These are phyloP conservation scores for Chesias legatella DNA, from an alignment of 2,888 invertebrate species.

Conservation along the genomic window DNA sequence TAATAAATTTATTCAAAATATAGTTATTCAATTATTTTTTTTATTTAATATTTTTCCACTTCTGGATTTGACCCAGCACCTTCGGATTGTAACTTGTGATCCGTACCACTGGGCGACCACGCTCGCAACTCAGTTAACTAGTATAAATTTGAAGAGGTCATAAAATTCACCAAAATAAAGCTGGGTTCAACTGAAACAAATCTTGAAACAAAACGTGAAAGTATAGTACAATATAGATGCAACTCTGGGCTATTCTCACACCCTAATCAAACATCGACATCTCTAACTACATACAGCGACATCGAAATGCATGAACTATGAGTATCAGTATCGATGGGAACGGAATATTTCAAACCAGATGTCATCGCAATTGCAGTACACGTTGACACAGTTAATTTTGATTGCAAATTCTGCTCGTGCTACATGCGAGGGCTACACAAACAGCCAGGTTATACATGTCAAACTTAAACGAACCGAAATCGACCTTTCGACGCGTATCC, in stretches of 20 bases:
- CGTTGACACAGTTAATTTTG: constrained; percentile 70
- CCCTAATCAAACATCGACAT: constrained; percentile 2
- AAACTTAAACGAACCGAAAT: constrained; percentile 79
- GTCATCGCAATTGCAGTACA: constrained; percentile 66
- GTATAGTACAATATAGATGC: too few species aligned
- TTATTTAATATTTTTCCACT: too few species aligned
- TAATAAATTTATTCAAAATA: too few species aligned
- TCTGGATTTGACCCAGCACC: too few species aligned
- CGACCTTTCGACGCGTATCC: constrained; percentile 47
- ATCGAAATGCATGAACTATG: constrained; percentile 27
- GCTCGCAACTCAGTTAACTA: too few species aligned
- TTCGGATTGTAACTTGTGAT: too few species aligned
- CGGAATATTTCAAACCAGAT: constrained; percentile 49
- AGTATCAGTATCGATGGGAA: constrained; percentile 36
- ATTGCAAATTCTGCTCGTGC: constrained; percentile 74
- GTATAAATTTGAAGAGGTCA: too few species aligned
- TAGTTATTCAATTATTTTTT: too few species aligned
- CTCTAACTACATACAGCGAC: constrained; percentile 5
- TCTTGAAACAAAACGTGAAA: too few species aligned
- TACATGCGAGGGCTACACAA: constrained; percentile 60
- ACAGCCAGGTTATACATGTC: constrained; percentile 73
- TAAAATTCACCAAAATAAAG: too few species aligned
- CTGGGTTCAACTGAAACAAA: too few species aligned
- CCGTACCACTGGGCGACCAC: too few species aligned
- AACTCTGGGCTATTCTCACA: neutral